These are phyloP conservation scores for Oxycera nigricornis DNA, from an alignment of 2,888 invertebrate species.

Conservation along the genomic window DNA sequence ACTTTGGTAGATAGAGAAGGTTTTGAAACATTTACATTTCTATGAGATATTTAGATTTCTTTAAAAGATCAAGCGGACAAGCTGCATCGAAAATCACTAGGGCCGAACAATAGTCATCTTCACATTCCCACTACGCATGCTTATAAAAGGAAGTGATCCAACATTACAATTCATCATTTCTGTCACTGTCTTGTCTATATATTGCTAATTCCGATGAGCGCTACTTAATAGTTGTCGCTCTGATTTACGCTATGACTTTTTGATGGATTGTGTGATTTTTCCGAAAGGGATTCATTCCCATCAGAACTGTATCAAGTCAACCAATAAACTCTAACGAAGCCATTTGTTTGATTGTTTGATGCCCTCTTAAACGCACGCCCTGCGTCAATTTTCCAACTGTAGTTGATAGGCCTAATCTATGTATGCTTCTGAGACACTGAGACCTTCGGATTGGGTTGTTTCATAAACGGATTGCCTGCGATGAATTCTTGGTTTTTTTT, in stretches of 20 bases:
- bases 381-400: background rate
- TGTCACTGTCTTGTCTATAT: conserved; percentile 20
- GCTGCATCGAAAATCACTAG: no score
- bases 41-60: no score
- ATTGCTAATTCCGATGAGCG: background rate
- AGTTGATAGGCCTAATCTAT: background rate
- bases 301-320: background rate
- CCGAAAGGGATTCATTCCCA: background rate
- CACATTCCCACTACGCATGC: no score
- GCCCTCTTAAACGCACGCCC: background rate
- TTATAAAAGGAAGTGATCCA: no score
- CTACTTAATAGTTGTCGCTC: background rate
- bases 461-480: background rate
- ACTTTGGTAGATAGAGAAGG: no score
- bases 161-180: background rate
- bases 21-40: no score
- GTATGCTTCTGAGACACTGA: background rate
- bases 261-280: conserved; percentile 30
- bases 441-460: background rate
- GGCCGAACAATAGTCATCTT: no score
- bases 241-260: conserved; percentile 19
- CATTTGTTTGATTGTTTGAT: background rate
- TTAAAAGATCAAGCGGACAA: no score
- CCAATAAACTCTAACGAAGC: background rate
- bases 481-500: background rate